Conservation (phyloP, 2,888 invertebrate species). For the Tetranychus piercei region DNA sequence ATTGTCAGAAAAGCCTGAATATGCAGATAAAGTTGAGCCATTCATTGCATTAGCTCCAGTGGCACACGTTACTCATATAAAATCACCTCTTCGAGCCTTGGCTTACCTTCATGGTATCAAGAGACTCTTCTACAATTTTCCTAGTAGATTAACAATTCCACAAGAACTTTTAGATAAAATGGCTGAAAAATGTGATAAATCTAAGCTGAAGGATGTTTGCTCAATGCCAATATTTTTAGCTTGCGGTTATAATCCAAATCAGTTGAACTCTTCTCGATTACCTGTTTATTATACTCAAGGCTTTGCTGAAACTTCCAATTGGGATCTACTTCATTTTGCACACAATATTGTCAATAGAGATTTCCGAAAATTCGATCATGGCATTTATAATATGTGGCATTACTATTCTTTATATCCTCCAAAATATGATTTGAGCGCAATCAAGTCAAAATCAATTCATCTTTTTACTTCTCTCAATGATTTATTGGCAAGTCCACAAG, state of each 20-base stretch:
- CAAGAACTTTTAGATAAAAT: constrained; percentile 45
- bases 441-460: constrained; percentile 29
- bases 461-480: constrained; percentile 32
- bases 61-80: constrained; percentile 46
- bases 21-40: background rate
- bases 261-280: constrained; percentile 44
- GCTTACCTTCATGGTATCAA: constrained; percentile 36
- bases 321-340: constrained; percentile 35
- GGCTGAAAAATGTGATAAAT: constrained; percentile 31
- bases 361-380: constrained; percentile 11
- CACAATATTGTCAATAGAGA: constrained; percentile 26
- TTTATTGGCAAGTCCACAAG: constrained; percentile 32
- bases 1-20: background rate
- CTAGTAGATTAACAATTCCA: constrained; percentile 45
- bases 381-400: background rate
- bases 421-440: constrained; percentile 28
- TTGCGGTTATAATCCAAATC: constrained; percentile 49
- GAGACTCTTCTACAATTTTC: constrained; percentile 6
- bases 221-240: constrained; percentile 52
- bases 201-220: constrained; percentile 40
- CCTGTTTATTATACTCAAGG: constrained; percentile 34
- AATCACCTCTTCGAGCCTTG: constrained; percentile 47
- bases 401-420: constrained; percentile 29
- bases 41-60: constrained; percentile 38
- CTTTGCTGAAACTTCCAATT: constrained; percentile 37